Base-by-base conservation (phyloP, 2,797 vertebrate species). In the Gymnoscopelus braueri region DNA sequence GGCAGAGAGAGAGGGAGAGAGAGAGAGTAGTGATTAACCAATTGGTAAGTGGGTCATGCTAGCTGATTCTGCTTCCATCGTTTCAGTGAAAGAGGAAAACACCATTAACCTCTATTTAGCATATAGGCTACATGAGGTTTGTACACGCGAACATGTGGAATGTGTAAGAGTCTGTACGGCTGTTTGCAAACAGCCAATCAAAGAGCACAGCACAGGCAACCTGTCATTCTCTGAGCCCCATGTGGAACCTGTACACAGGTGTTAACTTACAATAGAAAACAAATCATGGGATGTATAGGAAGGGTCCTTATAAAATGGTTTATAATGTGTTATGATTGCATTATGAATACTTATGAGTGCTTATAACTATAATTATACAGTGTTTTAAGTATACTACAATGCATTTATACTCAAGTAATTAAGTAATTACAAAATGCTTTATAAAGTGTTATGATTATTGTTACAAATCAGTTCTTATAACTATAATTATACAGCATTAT, bases 11-110 rank as follows among this genome's bases (percentile, higher is more conserved):
- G 19, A 49, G 15, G 13, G 58, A 48, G 62, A 54, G 60, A 47
- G 44, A 66, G 61, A 39, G 55, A 51, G 60, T 69, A 73, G 63
- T 65, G 79, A 88, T 87, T 85, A 91, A 87, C 83, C 65, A 58
- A 59, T 78, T 79, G 51, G 77, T 89, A 91, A 90, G 75, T 93
- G 87, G 90, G 90, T 92, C 89, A 89, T 53, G 67, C 53, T 71
- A 78, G 77, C 67, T 84, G 82, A 83, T 84, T 69, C 72, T 81
- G 74, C 69, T 59, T 82, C 55, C 57, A 63, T 61, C n/a, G 67
- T 74, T 71, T 81, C 68, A 76, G 61, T 83, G 68, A 66, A 44
- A 62, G 60, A 74, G 59, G 15, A 10, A 54, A 63, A 59, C 65
- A 65, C 73, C 79, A 72, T 54, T 23, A 60, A 68, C 60, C 69